Evolutionary conservation across 92 coral and sea anemone genomes (phyloP), one percentile per base, ranked within the genome.

Genomic region (Bergia puertoricense): DNA sequence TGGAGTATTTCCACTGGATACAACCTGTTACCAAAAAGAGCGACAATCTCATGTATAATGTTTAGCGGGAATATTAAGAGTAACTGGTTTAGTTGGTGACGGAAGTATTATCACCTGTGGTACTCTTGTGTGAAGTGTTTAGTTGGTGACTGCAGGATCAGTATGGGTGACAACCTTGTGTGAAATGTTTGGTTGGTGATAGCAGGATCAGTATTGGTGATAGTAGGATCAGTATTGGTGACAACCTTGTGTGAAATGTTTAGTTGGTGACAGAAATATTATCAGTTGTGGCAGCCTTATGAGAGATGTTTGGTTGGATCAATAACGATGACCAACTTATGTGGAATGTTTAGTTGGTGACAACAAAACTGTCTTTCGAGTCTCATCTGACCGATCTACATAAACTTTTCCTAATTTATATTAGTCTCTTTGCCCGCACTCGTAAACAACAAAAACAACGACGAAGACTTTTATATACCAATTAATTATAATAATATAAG

Each of bases 1-100:
- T 97, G 89, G 99, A 97, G 91, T 96, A 81, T 88, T 97, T 97
- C 89, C 98, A 97, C 91, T 88, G 90, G 91, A 88, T 95, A 15
- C 86, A 92, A 30, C 92, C 93, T 40, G 83, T 91, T 43, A 92
- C 82, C 67, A 90, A 89, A 41, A 95, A 95, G 88, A 48, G 78
- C 7, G 94, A 92, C 40, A 95, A 90, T 81, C 96, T 93, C 1
- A 90, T 93, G 92, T 93, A 91, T 82, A 95, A 93, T 85, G 91
- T 95, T 56, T 95, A 69, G 42, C 46, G 1, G 18, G 76, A 46
- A 5, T 46, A 46, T 3, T 8, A 95, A 95, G 88, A 22, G 65
- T 14, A 93, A 91, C 39, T 93, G 81, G 91, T 95, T 54, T 95
- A 68, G 43, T 6, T 13, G 44, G 67, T 57, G 3, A 18, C 67